Evolutionary conservation across 1,140 invertebrate genomes (phyloP), one percentile per base, ranked within the genome.

Genomic region (Pseudachorutes palmiensis): DNA sequence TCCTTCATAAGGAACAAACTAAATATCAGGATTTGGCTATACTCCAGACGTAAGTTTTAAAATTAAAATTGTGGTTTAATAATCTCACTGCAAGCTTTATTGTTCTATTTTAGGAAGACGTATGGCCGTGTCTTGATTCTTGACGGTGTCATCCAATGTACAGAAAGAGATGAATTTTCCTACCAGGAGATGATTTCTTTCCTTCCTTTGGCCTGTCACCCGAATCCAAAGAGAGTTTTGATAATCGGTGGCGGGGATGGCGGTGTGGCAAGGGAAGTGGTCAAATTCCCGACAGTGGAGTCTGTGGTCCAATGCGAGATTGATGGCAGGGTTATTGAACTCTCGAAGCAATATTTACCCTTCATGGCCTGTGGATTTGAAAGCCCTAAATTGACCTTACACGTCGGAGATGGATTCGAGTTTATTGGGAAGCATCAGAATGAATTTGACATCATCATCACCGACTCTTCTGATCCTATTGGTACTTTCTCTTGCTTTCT

Each of bases 111-210:
- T 74, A 96, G 93, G 68, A 88, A 88, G 77, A 85, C 86, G 29
- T 89, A 95, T 79, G 97, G 97, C 0, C 88, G 81, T 77, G 91
- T 90, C 41, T 78, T 99, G 12, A 86, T 97, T 12, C 79, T 99
- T 19, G 97, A 99, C 81, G 93, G 94, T 48, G 91, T 97, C 3
- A 97, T 99, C 74, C 97, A 99, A 78, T 96, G 92, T 73, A 95
- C 95, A 1, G 90, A 98, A 77, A 84, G 84, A 69, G 97, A 99
- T 84, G 97, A 99, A 80, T 97, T 94, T 78, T 87, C 94, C 0
- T 99, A 99, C 78, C 96, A 98, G 51, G 97, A 99, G 82, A 98
- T 98, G 94, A 92, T 99, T 70, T 84, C 93, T 1, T 95, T 96
- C 81, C 76, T 99, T 30, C 94, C 97, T 0, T 77, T 98, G 0